A percentile compares a stretch with the other conserved stretches of the same genome.
Evolutionary conservation across 2,797 vertebrate genomes (phyloP).

Genomic region (Buceros bicornis): DNA sequence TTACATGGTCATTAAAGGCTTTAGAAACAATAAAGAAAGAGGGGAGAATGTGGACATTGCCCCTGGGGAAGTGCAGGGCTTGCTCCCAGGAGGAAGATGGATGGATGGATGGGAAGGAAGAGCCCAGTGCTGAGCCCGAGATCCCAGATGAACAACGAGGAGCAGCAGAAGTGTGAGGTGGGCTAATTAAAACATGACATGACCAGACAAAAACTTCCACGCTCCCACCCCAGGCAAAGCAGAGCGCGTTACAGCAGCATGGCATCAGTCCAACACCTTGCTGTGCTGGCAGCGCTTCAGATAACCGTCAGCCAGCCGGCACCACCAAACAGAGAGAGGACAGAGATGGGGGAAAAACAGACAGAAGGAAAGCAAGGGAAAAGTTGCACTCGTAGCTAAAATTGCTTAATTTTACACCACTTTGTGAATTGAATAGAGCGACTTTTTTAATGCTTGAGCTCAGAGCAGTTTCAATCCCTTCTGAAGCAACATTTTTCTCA

Average conservation of each 20-base stretch:
- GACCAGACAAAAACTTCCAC: background rate
- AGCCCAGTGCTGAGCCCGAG: fast-evolving
- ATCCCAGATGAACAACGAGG: fast-evolving
- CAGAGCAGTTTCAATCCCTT: background rate
- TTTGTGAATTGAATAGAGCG: background rate
- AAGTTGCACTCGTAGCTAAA: background rate
- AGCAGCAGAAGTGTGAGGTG: background rate
- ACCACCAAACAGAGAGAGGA: fast-evolving
- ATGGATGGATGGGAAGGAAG: background rate
- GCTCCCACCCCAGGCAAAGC: background rate
- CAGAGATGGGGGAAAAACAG: background rate
- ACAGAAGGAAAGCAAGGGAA: background rate
- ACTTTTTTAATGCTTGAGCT: background rate
- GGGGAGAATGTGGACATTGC: background rate
- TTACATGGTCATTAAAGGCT: fast-evolving
- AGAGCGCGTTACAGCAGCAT: background rate
- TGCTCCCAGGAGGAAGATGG: background rate
- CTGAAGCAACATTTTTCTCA: background rate
- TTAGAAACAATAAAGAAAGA: background rate
- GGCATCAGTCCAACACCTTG: background rate
- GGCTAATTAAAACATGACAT: background rate
- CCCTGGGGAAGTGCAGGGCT: background rate
- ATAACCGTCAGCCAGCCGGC: background rate
- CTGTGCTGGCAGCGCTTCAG: background rate
- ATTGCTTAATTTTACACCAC: background rate